A percentile compares a stretch with the other conserved stretches of the same genome.
phyloP scores from a whole-genome alignment of 2,888 invertebrate genomes.

The Onthophagus sagittarius region DNA sequence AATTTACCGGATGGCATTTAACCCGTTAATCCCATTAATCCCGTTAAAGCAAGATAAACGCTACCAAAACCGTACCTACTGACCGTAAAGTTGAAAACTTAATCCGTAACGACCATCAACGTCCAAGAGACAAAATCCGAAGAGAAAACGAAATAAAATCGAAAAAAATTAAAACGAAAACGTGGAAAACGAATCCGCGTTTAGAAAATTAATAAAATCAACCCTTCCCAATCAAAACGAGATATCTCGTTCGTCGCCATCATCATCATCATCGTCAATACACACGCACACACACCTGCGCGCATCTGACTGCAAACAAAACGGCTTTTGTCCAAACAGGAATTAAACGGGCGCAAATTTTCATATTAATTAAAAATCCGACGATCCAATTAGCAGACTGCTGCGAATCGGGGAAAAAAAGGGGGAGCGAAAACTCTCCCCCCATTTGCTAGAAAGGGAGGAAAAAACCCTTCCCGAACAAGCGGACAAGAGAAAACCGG shows the following conservation, averaged over 20 bases:
- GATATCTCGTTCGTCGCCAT: too few relatives aligned
- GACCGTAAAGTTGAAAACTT: slow-evolving; percentile 40
- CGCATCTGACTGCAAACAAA: slow-evolving; percentile 27
- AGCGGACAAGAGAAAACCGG: slow-evolving; percentile 34
- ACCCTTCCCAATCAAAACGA: slow-evolving; percentile 5
- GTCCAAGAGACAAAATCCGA: background rate
- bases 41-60: slow-evolving; percentile 45
- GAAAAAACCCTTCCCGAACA: slow-evolving; percentile 28
- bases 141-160: background rate
- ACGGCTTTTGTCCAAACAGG: slow-evolving; percentile 30
- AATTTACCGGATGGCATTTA: background rate
- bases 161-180: slow-evolving; percentile 3
- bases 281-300: slow-evolving; percentile 12
- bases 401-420: background rate
- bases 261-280: background rate
- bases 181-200: background rate
- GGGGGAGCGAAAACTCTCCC: background rate
- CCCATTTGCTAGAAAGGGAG: slow-evolving; percentile 33
- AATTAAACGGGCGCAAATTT: slow-evolving; percentile 45
- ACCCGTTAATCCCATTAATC: slow-evolving; percentile 35
- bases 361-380: slow-evolving; percentile 51
- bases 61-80: slow-evolving; percentile 32
- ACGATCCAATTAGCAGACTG: slow-evolving; percentile 46
- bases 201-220: slow-evolving; percentile 19
- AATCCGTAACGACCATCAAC: slow-evolving; percentile 27